Conservation (phyloP, 2,888 invertebrate species). For the Trisateles emortualis region DNA sequence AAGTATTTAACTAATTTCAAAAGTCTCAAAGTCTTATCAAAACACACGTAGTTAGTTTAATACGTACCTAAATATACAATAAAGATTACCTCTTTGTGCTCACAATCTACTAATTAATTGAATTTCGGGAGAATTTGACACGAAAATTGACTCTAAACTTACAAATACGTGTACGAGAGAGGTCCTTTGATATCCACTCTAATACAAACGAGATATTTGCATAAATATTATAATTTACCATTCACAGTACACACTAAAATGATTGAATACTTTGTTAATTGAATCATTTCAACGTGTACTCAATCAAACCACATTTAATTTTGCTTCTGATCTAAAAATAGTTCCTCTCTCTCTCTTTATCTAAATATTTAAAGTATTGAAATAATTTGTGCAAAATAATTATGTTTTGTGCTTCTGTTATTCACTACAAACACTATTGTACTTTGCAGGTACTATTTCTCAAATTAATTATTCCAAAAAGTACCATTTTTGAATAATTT, state of each 20-base stretch:
- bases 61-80: constrained; percentile 61
- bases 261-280: constrained; percentile 11
- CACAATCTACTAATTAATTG: constrained; percentile 83
- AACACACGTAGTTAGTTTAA: constrained; percentile 60
- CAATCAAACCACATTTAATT: constrained; percentile 5
- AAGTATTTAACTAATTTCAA: no score
- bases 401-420: constrained; percentile 47
- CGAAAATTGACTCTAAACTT: constrained; percentile 84
- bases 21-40: constrained; percentile 35
- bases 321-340: constrained; percentile 24
- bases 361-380: constrained; percentile 26
- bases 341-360: constrained; percentile 37
- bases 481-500: constrained; percentile 16
- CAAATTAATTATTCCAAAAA: constrained; percentile 34
- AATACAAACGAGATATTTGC: constrained; percentile 32
- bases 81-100: constrained; percentile 60
- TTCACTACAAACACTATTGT: constrained; percentile 72
- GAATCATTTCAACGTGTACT: constrained; percentile 21
- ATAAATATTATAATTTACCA: constrained; percentile 26
- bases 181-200: constrained; percentile 33
- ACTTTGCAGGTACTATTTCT: constrained; percentile 70
- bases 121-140: constrained; percentile 87
- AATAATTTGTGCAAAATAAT: constrained; percentile 56
- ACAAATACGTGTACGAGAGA: constrained; percentile 64
- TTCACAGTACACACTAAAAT: constrained; percentile 24